These are phyloP conservation scores for Hiodon alosoides DNA, from an alignment of 2,113 vertebrate species.

Conservation along the genomic window DNA sequence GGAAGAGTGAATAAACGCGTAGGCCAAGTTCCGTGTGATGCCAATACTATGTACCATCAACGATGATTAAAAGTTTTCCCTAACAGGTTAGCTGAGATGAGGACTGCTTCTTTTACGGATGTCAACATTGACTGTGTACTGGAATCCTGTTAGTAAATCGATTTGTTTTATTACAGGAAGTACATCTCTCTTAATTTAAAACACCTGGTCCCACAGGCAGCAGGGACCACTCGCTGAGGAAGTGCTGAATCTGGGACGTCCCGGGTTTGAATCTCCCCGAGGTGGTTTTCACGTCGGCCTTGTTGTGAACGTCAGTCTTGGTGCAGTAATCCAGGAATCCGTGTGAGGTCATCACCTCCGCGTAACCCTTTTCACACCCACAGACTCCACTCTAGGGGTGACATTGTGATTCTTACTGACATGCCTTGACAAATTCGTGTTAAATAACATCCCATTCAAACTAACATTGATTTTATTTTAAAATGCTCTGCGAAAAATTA, in stretches of 20 bases:
- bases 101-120: too few species aligned
- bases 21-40: too few species aligned
- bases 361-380: constrained; percentile 89
- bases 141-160: too few species aligned
- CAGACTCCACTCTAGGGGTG: constrained; percentile 80
- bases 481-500: neutral
- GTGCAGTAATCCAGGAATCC: constrained; percentile 96
- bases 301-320: constrained; percentile 88
- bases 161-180: too few species aligned
- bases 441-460: constrained; percentile 27
- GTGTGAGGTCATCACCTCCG: constrained; percentile 88
- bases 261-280: constrained; percentile 81
- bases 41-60: too few species aligned
- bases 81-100: too few species aligned
- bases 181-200: constrained; percentile 22
- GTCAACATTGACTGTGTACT: too few species aligned
- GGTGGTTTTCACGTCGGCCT: constrained; percentile 90
- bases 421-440: constrained; percentile 25
- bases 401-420: neutral
- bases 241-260: constrained; percentile 82
- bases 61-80: too few species aligned
- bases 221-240: constrained; percentile 91
- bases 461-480: neutral
- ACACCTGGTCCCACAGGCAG: constrained; percentile 89
- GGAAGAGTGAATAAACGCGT: too few species aligned